Base-by-base conservation (phyloP, 2,797 vertebrate species). In the Argya squamiceps region DNA sequence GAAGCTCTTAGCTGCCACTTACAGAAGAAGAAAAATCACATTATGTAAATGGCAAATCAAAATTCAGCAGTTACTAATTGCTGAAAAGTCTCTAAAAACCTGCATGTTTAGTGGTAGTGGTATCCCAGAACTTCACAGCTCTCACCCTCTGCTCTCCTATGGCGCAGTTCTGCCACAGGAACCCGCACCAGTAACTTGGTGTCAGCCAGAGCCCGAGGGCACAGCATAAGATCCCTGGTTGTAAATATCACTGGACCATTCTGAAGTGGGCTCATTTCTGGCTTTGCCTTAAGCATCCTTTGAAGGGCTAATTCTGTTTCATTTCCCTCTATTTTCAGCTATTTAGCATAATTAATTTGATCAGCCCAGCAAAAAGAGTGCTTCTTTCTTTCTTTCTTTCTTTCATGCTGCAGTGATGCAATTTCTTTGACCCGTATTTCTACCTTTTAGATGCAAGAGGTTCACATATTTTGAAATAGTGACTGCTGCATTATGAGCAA, bases 311-410 rank as follows among this genome's bases (percentile, higher is more conserved):
- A 97, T 95, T 97, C 93, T 70, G 95, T 95, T 93, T 82, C 59
- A 74, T 96, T 96, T 93, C 93, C 84, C 84, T 95, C 89, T 90
- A 76, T 97, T 96, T 97, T 84, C 95, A 95, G 53, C 90, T 97
- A 55, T 89, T 99, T 98, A 98, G 90, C 98, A 99, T 99, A 99
- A 99, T 99, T 98, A 98, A 98, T 98, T 98, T 98, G 98, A 98
- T 98, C 95, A 97, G 96, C 84, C 94, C 94, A 97, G 78, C 0
- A 0, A 89, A 94, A 89, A 55, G 59, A 93, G 47, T 19, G 22
- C 37, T 90, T 55, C 52, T 55, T 37, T 76, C 71, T 56, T 39
- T 76, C 71, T 85, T 75, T 84, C 46, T 56, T 39, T 76, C 71
- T 85, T 75, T 84, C 46, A 55, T 44, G 46, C 56, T 89, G 65